phyloP scores from a whole-genome alignment of 2,113 vertebrate genomes.

The Hippocampus comes region DNA sequence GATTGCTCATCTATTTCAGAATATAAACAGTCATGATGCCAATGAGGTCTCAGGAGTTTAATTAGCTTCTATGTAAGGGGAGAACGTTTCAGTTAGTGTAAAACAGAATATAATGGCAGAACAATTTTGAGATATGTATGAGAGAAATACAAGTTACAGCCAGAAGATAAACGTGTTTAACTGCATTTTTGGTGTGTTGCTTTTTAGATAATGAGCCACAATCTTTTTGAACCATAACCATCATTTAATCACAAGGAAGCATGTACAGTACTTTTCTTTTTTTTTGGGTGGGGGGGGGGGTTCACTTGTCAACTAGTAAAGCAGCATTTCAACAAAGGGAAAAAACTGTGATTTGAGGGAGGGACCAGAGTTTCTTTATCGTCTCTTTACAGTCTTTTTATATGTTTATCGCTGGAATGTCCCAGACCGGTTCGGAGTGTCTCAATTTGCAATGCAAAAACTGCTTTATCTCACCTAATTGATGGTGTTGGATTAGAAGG shows the following conservation, averaged over 20 bases:
- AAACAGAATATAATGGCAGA: conserved; percentile 6
- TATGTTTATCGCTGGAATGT: background rate
- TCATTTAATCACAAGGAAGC: conserved; percentile 32
- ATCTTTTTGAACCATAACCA: conserved; percentile 12
- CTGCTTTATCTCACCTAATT: conserved; percentile 39
- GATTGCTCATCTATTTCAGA: conserved; percentile 27
- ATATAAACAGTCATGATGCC: conserved; percentile 31
- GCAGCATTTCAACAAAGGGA: conserved; percentile 20
- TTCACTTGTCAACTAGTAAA: conserved; percentile 11
- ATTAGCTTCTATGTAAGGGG: conserved; percentile 9
- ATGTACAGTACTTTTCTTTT: too few species aligned
- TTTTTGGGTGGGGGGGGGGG: conserved; percentile 22
- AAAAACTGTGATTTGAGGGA: conserved; percentile 29
- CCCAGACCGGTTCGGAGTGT: background rate
- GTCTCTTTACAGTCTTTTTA: conserved; percentile 13
- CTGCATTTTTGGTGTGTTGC: conserved; percentile 18
- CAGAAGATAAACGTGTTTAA: conserved; percentile 22
- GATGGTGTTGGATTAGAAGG: conserved; percentile 29
- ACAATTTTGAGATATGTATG: background rate
- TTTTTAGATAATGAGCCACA: conserved; percentile 3
- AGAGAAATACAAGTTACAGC: conserved; percentile 7
- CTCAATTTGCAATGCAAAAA: conserved; percentile 58
- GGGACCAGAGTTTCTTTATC: conserved; percentile 32
- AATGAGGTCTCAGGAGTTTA: conserved; percentile 10
- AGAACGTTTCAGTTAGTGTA: background rate